Conservation (phyloP, 2,113 vertebrate genomes). For the Caranx melampygus region DNA sequence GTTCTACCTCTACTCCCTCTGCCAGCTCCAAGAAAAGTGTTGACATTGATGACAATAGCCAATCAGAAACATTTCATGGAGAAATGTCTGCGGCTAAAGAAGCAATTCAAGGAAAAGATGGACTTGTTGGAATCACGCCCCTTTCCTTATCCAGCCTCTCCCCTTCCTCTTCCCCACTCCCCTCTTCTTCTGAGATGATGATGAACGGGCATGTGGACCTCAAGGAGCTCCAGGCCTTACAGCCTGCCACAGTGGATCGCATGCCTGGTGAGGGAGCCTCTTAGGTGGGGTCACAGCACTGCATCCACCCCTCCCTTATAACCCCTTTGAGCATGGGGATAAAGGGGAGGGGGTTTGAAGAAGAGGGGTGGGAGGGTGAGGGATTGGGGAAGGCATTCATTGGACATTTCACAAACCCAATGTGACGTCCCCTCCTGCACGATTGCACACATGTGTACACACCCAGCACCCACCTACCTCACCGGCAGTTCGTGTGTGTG, state of each 20-base stretch:
- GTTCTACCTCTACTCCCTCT: constrained; percentile 88
- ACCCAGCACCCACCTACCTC: constrained; percentile 58
- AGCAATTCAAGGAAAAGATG: constrained; percentile 40
- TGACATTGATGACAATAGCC: constrained; percentile 64
- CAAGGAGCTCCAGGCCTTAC: constrained; percentile 87
- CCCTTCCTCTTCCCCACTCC: constrained; percentile 33
- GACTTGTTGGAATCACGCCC: constrained; percentile 40
- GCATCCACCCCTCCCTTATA: constrained; percentile 63
- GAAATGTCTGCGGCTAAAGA: constrained; percentile 1
- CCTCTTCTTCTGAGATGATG: constrained; percentile 80
- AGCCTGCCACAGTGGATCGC: constrained; percentile 85
- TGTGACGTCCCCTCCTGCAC: constrained; percentile 49
- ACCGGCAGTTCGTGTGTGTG: constrained; percentile 62
- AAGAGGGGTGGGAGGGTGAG: constrained; percentile 75
- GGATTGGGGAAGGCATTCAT: constrained; percentile 82
- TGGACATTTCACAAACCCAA: constrained; percentile 81
- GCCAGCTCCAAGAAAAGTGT: constrained; percentile 70
- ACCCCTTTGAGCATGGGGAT: constrained; percentile 50
- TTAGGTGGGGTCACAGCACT: constrained; percentile 84
- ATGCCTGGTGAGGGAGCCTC: constrained; percentile 95
- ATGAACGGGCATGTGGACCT: constrained; percentile 85
- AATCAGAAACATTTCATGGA: constrained; percentile 19
- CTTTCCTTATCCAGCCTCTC: constrained; percentile 34
- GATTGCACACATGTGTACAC: constrained; percentile 48
- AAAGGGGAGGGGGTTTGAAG: constrained; percentile 23